Conservation (phyloP, 2,797 vertebrate genomes). For the Onychomys arenicola region DNA sequence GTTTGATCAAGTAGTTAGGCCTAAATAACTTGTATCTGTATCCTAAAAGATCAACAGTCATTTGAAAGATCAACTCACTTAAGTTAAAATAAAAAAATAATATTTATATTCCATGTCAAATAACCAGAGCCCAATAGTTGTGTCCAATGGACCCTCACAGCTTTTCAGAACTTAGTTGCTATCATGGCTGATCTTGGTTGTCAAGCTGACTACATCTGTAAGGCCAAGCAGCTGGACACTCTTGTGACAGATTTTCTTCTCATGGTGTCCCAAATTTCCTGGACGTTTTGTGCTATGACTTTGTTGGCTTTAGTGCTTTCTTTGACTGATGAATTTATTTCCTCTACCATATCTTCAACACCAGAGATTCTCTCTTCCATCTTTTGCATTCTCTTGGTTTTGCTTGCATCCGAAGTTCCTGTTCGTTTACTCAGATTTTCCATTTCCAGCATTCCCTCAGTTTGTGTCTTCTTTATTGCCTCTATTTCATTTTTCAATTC, state of each 20-base stretch:
- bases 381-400: too few species aligned
- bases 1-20: background rate
- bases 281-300: too few species aligned
- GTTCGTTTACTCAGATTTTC: too few species aligned
- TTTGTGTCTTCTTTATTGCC: too few species aligned
- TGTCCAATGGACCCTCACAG: fast-evolving
- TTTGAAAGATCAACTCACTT: constrained; percentile 19
- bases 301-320: too few species aligned
- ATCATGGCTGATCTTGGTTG: background rate
- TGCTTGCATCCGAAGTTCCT: too few species aligned
- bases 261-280: too few species aligned
- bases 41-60: constrained; percentile 1
- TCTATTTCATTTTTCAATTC: too few species aligned
- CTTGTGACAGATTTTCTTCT: background rate
- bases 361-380: too few species aligned
- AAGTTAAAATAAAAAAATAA: constrained; percentile 36
- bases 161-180: background rate
- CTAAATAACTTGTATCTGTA: constrained; percentile 3
- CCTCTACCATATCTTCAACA: too few species aligned
- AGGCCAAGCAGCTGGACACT: background rate
- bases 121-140: background rate
- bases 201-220: background rate
- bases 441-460: too few species aligned
- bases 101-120: background rate
- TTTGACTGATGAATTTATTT: too few species aligned